Evolutionary conservation across 2,797 vertebrate species (phyloP).

Genomic region (Bradypodion pumilum): DNA sequence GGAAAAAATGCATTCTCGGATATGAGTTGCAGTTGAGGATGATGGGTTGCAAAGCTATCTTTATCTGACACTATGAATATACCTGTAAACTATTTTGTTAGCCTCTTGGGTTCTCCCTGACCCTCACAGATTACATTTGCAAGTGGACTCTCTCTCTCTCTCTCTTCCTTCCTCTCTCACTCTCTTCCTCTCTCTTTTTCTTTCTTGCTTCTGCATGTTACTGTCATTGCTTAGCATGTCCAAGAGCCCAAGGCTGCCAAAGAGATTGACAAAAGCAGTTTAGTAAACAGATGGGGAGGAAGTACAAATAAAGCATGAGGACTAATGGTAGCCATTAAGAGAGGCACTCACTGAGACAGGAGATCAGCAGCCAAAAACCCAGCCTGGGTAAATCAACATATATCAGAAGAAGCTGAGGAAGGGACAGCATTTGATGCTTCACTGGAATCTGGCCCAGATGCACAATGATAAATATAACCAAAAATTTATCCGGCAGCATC

Average conservation of each 20-base stretch:
- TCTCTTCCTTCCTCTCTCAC: slow-evolving; percentile 52
- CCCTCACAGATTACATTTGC: slow-evolving; percentile 28
- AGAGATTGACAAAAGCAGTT: slow-evolving; percentile 53
- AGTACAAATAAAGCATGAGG: slow-evolving; percentile 40
- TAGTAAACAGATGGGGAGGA: slow-evolving; percentile 18
- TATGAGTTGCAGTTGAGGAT: too few species aligned
- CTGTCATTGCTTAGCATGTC: slow-evolving; percentile 31
- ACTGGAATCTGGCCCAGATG: slow-evolving; percentile 35
- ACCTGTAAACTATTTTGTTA: slow-evolving; percentile 48
- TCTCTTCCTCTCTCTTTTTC: slow-evolving; percentile 51
- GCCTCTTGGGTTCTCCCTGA: neutral
- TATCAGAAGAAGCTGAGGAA: slow-evolving; percentile 29
- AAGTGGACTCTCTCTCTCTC: slow-evolving; percentile 37
- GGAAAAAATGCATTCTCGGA: too few species aligned
- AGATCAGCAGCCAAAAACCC: slow-evolving; percentile 33
- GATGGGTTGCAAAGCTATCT: slow-evolving; percentile 49
- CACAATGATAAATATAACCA: slow-evolving; percentile 45
- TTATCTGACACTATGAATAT: slow-evolving; percentile 41
- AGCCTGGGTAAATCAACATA: slow-evolving; percentile 42
- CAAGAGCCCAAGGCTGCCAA: slow-evolving; percentile 34
- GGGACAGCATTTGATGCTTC: slow-evolving; percentile 32
- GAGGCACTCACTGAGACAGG: neutral
- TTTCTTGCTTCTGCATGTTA: slow-evolving; percentile 33
- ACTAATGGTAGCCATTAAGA: slow-evolving; percentile 29
- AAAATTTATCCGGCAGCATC: slow-evolving; percentile 43